phyloP scores from a whole-genome alignment of 2,888 invertebrate species.

The Achlya flavicornis region DNA sequence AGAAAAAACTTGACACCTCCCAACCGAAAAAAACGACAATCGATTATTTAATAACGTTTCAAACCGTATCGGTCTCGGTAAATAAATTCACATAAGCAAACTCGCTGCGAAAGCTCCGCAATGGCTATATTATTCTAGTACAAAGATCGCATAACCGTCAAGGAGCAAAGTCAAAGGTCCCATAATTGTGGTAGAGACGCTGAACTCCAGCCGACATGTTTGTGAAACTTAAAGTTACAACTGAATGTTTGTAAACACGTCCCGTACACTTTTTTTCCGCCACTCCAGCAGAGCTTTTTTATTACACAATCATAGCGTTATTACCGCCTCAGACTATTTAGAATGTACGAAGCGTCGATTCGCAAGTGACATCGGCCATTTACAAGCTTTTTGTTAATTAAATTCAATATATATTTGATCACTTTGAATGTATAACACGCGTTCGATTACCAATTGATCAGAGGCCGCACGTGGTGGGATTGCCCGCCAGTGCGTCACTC shows the following conservation, averaged over 20 bases:
- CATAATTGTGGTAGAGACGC: slow-evolving; percentile 43
- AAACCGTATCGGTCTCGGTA: slow-evolving; percentile 54
- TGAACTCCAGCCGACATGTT: slow-evolving; percentile 36
- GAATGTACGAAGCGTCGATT: slow-evolving; percentile 52
- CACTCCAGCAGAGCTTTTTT: slow-evolving; percentile 63
- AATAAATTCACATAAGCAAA: slow-evolving; percentile 44
- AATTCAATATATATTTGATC: neutral
- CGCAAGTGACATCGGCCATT: slow-evolving; percentile 26
- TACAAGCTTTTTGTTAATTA: neutral
- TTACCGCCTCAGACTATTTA: slow-evolving; percentile 56
- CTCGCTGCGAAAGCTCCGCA: slow-evolving; percentile 31
- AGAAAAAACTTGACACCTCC: slow-evolving; percentile 73
- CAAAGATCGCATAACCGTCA: slow-evolving; percentile 34
- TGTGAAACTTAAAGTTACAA: slow-evolving; percentile 34
- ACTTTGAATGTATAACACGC: slow-evolving; percentile 3
- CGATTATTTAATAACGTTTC: slow-evolving; percentile 67
- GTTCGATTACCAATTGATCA: slow-evolving; percentile 15
- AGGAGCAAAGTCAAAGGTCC: slow-evolving; percentile 51
- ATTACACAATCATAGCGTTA: slow-evolving; percentile 67
- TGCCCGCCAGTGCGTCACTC: slow-evolving; percentile 58
- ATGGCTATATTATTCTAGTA: slow-evolving; percentile 35
- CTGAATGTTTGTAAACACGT: slow-evolving; percentile 72
- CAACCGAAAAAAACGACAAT: slow-evolving; percentile 56
- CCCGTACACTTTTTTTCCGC: slow-evolving; percentile 57
- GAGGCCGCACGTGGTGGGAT: slow-evolving; percentile 42